These are phyloP conservation scores for Prosopocoilus inquinatus DNA, from an alignment of 2,888 invertebrate genomes.

Conservation along the genomic window DNA sequence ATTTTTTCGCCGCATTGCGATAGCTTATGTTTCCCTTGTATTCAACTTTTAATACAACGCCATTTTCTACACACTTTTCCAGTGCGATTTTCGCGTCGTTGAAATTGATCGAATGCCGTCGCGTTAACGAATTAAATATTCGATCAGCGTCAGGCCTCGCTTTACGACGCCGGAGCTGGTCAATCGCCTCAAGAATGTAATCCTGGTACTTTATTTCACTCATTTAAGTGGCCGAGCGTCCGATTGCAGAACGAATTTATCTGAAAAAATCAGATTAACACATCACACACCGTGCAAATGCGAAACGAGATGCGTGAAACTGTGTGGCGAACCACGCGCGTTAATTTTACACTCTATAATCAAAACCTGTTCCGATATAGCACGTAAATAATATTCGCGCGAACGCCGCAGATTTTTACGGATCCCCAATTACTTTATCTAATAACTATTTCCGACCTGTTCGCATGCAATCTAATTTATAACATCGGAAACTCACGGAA, in stretches of 20 bases:
- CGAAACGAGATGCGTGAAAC: no score
- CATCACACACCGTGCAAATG: no score
- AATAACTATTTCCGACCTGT: no score
- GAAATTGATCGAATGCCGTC: slow-evolving; percentile 69
- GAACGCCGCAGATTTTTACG: no score
- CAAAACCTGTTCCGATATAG: no score
- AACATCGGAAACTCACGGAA: background rate
- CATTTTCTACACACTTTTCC: slow-evolving; percentile 71
- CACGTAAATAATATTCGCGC: no score
- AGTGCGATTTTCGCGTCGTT: slow-evolving; percentile 70
- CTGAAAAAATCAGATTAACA: no score
- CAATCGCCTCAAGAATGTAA: slow-evolving; percentile 79
- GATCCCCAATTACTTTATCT: no score
- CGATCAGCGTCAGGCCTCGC: slow-evolving; percentile 80
- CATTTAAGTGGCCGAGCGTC: slow-evolving; percentile 19
- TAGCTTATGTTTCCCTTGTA: slow-evolving; percentile 86
- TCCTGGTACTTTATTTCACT: slow-evolving; percentile 65
- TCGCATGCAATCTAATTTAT: no score
- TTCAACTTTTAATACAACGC: slow-evolving; percentile 77
- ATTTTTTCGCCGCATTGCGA: slow-evolving; percentile 71
- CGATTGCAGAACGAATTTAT: no score
- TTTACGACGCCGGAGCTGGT: slow-evolving; percentile 78
- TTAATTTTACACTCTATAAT: no score
- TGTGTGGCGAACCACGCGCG: no score
- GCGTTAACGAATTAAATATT: slow-evolving; percentile 77